phyloP scores from a whole-genome alignment of 2,888 invertebrate species.

The Hydriomena furcata region DNA sequence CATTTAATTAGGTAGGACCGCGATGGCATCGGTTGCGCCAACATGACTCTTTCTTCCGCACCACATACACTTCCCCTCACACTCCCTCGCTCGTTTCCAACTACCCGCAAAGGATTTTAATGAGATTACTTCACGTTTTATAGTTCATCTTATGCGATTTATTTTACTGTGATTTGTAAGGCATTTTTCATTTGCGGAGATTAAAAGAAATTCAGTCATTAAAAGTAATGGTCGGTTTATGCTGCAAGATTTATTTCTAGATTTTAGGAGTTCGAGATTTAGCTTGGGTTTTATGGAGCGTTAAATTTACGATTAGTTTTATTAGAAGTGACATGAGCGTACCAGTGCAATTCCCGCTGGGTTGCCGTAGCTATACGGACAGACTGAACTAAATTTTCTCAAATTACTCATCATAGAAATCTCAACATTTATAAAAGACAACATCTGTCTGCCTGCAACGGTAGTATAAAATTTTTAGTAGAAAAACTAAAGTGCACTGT shows the following conservation, averaged over 20 bases:
- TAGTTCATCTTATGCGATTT: conserved; percentile 75
- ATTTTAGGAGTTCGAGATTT: conserved; percentile 49
- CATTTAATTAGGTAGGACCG: conserved; percentile 73
- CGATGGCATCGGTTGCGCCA: conserved; percentile 49
- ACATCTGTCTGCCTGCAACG: too few species aligned
- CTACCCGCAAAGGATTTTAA: conserved; percentile 77
- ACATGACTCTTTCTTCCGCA: conserved; percentile 37
- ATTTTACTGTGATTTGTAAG: conserved; percentile 70
- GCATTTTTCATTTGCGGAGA: conserved; percentile 64
- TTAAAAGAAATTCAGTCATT: conserved; percentile 71
- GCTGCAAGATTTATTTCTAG: conserved; percentile 57
- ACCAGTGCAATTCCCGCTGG: conserved; percentile 11
- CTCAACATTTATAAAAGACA: too few species aligned
- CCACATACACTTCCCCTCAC: conserved; percentile 13
- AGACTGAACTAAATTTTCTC: not conserved
- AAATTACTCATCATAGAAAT: not conserved
- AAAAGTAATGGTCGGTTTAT: conserved; percentile 67
- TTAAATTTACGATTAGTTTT: conserved; percentile 42
- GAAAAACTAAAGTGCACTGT: too few species aligned
- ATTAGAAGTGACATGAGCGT: conserved; percentile 22
- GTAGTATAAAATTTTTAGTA: too few species aligned
- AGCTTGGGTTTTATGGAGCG: conserved; percentile 38
- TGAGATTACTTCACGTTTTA: conserved; percentile 73
- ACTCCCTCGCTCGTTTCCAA: conserved; percentile 25
- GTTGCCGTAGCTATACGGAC: not conserved